Evolutionary conservation across 2,797 vertebrate species (phyloP).

Genomic region (Acanthurus leucopareius): DNA sequence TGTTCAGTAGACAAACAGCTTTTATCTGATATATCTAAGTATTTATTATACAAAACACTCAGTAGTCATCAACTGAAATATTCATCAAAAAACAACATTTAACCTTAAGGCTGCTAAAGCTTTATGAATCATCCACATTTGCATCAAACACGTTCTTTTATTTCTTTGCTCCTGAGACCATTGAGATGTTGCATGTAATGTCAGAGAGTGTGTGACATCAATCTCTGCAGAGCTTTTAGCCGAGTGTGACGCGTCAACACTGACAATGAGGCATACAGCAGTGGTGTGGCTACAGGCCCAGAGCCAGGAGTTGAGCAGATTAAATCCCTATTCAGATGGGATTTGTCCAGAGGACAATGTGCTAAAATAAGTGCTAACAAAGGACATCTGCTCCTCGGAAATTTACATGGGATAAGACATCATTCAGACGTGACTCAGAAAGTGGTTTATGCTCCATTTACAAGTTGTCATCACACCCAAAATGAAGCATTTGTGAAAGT

Average conservation of each 20-base stretch:
- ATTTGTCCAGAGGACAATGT: conserved; percentile 48
- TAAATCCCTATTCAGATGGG: conserved; percentile 31
- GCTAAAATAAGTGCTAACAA: conserved; percentile 48
- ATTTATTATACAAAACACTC: too few species aligned
- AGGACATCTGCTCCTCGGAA: conserved; percentile 42
- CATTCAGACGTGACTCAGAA: not conserved
- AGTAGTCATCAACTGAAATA: too few species aligned
- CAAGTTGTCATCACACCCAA: conserved; percentile 10
- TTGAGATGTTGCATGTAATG: conserved; percentile 8
- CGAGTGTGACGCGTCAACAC: conserved; percentile 33
- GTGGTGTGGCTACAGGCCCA: conserved; percentile 29
- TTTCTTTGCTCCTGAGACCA: not conserved
- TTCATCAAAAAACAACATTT: not conserved
- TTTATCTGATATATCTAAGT: too few species aligned
- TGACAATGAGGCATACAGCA: conserved; percentile 16
- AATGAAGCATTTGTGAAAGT: not conserved
- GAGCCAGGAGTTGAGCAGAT: conserved; percentile 28
- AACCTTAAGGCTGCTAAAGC: not conserved
- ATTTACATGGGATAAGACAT: conserved; percentile 24
- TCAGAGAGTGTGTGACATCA: conserved; percentile 31
- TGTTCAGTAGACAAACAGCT: not conserved
- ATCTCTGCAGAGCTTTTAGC: conserved; percentile 18
- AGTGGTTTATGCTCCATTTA: conserved; percentile 23
- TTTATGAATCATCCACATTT: conserved; percentile 1
- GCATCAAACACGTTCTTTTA: not conserved